Evolutionary conservation across 1,140 invertebrate genomes (phyloP), one percentile per base, ranked within the genome.

Genomic region (Sinella curviseta): DNA sequence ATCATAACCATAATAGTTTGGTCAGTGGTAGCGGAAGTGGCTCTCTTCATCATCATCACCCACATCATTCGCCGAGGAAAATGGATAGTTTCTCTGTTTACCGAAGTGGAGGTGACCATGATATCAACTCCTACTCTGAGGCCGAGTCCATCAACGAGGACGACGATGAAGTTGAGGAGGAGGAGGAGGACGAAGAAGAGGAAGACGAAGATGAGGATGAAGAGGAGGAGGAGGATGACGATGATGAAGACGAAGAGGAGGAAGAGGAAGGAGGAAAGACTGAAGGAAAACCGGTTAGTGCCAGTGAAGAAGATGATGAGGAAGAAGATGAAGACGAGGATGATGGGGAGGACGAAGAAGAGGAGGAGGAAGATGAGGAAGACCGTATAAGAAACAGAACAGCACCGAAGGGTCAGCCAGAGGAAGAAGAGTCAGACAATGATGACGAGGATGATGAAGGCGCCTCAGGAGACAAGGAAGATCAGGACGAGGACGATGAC

Each of bases 41-140:
- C n/a, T n/a, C n/a, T n/a, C n/a, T n/a, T n/a, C n/a, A n/a, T 8
- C 39, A 48, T 48, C 39, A 48, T 48, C 39, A 48, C 39, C 20
- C 39, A 48, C 39, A 48, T 48, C 39, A 48, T 48, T 48, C 39
- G 8, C 39, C 31, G 55, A 60, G n/a, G 55, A 60, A 60, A 24
- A 26, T 26, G 0, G 77, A 77, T 73, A 91, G 90, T 83, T 91
- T 91, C 82, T 87, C 88, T 82, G 87, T 90, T 1, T 91, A 91
- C 77, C 86, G 88, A 39, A 85, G 80, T 75, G 85, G 84, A 77
- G 86, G 85, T 76, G 87, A 87, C 87, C 85, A 83, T 39, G 73
- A 75, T n/a, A 36, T 36, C n/a, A 75, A 39, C 14, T 74, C 75
- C 17, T 34, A 60, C 30, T 75, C 30, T 31, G 76, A 74, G 12